Percentiles rank a stretch among this genome's conserved stretches.
These are phyloP conservation scores for Chaetodon auriga DNA, from an alignment of 2,113 vertebrate genomes.

Conservation along the genomic window DNA sequence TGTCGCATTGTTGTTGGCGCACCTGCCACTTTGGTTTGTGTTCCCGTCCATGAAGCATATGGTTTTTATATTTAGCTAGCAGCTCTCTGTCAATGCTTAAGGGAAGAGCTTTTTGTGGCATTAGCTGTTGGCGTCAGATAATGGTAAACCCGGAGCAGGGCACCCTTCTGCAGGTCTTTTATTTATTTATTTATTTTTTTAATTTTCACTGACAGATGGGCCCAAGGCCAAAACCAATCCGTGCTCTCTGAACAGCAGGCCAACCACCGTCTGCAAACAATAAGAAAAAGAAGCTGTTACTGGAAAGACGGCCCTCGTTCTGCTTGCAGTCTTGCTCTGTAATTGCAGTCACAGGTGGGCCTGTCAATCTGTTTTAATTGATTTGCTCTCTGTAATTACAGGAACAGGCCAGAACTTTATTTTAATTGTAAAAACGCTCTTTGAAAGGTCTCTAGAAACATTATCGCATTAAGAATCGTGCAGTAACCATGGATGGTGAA, in stretches of 20 bases:
- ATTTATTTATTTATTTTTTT: conserved; percentile 18
- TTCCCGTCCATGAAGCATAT: conserved; percentile 29
- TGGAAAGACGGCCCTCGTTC: no score
- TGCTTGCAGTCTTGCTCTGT: conserved; percentile 16
- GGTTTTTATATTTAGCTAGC: conserved; percentile 47
- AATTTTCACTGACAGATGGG: conserved; percentile 44
- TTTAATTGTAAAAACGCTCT: conserved; percentile 6
- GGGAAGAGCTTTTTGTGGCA: conserved; percentile 2
- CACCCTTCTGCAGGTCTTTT: conserved; percentile 4
- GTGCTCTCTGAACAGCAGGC: conserved; percentile 18
- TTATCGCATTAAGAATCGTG: no score
- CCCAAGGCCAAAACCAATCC: conserved; percentile 54
- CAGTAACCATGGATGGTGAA: no score
- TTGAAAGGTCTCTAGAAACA: no score
- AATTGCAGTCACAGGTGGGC: conserved; percentile 15
- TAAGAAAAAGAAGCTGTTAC: conserved; percentile 9
- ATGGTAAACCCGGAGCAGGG: conserved; percentile 9
- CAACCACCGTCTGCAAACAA: conserved; percentile 1
- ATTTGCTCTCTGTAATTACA: conserved; percentile 26
- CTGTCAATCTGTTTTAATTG: conserved; percentile 9
- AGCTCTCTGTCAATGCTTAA: conserved; percentile 10
- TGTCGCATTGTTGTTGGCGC: conserved; percentile 18
- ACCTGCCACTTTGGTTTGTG: conserved; percentile 45
- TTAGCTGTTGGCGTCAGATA: conserved; percentile 23
- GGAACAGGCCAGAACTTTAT: not conserved